A percentile compares a stretch with the other conserved stretches of the same genome.
phyloP scores from a whole-genome alignment of 2,888 invertebrate species.

The Tupiocoris notatus region DNA sequence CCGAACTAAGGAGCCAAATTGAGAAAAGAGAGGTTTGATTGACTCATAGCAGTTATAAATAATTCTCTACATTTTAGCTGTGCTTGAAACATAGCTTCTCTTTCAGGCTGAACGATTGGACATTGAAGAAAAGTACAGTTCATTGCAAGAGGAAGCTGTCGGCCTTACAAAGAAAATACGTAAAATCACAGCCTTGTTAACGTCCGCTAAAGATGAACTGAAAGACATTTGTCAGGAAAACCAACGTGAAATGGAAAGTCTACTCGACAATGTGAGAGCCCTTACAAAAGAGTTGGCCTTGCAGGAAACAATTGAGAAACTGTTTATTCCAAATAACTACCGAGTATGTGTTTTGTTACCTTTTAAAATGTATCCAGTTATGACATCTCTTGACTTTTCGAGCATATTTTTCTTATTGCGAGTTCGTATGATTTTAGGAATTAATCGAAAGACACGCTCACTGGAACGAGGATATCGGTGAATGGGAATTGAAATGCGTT shows the following conservation, averaged over 20 bases:
- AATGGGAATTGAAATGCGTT: slow-evolving; percentile 96
- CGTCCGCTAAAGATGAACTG: slow-evolving; percentile 80
- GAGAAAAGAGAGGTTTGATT: slow-evolving; percentile 85
- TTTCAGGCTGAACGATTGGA: slow-evolving; percentile 80
- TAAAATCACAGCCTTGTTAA: slow-evolving; percentile 80
- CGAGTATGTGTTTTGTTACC: slow-evolving; percentile 60
- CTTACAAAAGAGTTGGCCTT: slow-evolving; percentile 86
- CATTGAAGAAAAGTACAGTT: slow-evolving; percentile 91
- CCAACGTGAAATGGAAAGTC: slow-evolving; percentile 94
- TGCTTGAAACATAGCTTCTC: too few species aligned
- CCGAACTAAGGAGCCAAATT: slow-evolving; percentile 74
- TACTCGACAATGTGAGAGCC: slow-evolving; percentile 88
- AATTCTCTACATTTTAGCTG: neutral
- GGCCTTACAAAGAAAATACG: slow-evolving; percentile 91
- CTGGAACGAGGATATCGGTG: slow-evolving; percentile 98
- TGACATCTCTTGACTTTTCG: too few species aligned
- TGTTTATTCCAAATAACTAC: slow-evolving; percentile 91
- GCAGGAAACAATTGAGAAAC: slow-evolving; percentile 85
- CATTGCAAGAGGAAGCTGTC: slow-evolving; percentile 89
- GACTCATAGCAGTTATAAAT: too few species aligned
- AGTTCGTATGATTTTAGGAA: slow-evolving; percentile 58
- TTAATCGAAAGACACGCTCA: slow-evolving; percentile 87
- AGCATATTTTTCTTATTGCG: neutral
- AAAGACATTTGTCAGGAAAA: slow-evolving; percentile 90
- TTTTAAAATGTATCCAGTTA: too few species aligned